These are phyloP conservation scores for Gymnogyps californianus DNA, from an alignment of 2,113 vertebrate species.

Conservation along the genomic window DNA sequence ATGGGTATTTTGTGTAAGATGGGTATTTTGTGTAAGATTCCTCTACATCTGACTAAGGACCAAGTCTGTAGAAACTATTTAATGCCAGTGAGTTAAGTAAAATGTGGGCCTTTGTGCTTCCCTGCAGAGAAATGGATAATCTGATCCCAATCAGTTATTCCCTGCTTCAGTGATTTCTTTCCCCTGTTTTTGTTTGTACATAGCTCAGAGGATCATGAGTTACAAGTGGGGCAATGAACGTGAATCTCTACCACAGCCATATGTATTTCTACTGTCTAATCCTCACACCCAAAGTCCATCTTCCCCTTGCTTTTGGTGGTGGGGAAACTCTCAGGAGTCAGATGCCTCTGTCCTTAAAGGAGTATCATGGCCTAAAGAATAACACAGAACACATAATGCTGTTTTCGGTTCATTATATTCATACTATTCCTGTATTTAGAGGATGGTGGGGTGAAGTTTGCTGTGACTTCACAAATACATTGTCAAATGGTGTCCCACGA, in stretches of 20 bases:
- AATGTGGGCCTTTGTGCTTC: not conserved
- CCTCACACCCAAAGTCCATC: not conserved
- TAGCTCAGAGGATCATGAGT: not conserved
- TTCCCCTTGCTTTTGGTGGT: not conserved
- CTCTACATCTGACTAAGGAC: not conserved
- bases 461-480: not conserved
- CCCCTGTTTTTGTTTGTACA: rapidly evolving
- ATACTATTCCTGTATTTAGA: not conserved
- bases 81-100: not conserved
- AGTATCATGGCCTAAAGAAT: not conserved
- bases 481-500: not conserved
- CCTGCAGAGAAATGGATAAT: not conserved
- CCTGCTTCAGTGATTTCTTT: not conserved
- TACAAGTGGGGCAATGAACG: not conserved
- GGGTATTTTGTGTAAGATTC: not conserved
- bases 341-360: not conserved
- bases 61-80: not conserved
- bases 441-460: not conserved
- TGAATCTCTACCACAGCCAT: not conserved
- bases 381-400: not conserved
- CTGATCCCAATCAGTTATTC: not conserved
- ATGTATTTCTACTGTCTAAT: not conserved
- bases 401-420: not conserved
- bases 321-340: not conserved
- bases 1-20: not conserved